phyloP scores from a whole-genome alignment of 2,113 vertebrate species.

The Hemibagrus wyckioides region DNA sequence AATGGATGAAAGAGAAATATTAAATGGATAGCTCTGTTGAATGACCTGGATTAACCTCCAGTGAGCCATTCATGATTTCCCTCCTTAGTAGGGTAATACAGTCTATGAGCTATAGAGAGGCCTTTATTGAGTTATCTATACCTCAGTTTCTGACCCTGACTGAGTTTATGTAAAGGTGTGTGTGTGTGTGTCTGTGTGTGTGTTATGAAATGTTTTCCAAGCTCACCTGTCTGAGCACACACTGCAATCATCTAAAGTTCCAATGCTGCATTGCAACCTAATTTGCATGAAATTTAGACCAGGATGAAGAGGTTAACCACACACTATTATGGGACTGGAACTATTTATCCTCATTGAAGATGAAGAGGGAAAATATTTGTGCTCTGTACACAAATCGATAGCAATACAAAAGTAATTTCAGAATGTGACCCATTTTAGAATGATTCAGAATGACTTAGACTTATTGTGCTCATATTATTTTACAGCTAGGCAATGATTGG shows the following conservation, averaged over 20 bases:
- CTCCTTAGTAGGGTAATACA: neutral
- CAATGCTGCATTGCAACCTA: neutral
- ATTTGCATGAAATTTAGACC: conserved; percentile 9
- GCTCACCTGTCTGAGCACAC: neutral
- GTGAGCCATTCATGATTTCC: neutral
- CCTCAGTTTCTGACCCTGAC: neutral
- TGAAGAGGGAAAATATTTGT: neutral
- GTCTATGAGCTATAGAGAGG: neutral
- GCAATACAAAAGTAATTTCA: neutral
- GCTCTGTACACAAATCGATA: neutral
- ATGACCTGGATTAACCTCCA: neutral
- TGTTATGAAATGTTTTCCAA: neutral
- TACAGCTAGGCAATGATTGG: too few relatives aligned
- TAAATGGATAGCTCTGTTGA: conserved; percentile 6
- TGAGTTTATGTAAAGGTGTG: conserved; percentile 5
- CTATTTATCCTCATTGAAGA: neutral
- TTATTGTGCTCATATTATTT: too few relatives aligned
- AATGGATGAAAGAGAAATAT: neutral
- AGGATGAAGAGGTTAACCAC: neutral
- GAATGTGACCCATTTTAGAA: neutral
- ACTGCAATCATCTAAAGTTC: neutral
- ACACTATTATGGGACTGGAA: neutral
- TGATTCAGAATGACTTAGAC: too few relatives aligned
- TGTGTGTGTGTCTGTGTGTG: conserved; percentile 1
- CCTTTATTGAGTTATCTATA: conserved; percentile 20